phyloP scores from a whole-genome alignment of 2,888 invertebrate genomes.

The Epirrita christyi region DNA sequence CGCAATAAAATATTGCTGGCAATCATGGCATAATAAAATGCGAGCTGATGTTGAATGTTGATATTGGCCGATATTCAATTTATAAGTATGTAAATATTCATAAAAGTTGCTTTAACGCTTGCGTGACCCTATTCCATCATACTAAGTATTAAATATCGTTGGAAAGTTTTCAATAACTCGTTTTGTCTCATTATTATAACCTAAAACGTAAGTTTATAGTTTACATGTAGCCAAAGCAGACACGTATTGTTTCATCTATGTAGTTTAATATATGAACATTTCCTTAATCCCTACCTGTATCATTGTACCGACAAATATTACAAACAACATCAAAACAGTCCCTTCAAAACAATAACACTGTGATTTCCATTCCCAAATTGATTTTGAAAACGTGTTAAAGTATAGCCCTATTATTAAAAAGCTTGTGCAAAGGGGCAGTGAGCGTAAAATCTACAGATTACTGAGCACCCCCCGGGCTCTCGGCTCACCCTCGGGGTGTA shows the following conservation, averaged over 20 bases:
- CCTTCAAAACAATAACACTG: constrained; percentile 41
- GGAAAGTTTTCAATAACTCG: no score
- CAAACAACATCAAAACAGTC: constrained; percentile 35
- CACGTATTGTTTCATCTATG: no score
- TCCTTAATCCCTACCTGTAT: background rate
- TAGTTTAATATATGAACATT: no score
- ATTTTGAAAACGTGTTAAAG: constrained; percentile 74
- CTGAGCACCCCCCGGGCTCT: constrained; percentile 60
- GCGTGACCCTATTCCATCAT: constrained; percentile 8
- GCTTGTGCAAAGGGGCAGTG: constrained; percentile 64
- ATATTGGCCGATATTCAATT: constrained; percentile 28
- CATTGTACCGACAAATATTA: constrained; percentile 21
- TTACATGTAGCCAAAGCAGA: no score
- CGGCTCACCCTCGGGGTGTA: constrained; percentile 54
- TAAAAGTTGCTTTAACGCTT: constrained; percentile 18
- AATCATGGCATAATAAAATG: constrained; percentile 32
- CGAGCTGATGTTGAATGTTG: constrained; percentile 34
- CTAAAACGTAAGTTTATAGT: no score
- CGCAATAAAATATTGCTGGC: constrained; percentile 34
- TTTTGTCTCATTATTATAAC: background rate
- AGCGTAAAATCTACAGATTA: constrained; percentile 85
- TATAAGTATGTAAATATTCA: constrained; percentile 26
- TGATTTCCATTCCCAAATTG: constrained; percentile 42
- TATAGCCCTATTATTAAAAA: constrained; percentile 76
- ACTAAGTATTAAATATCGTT: constrained; percentile 2